A percentile compares a stretch with the other conserved stretches of the same genome.
Evolutionary conservation across 2,888 invertebrate species (phyloP).

Genomic region (Eledona agricola): DNA sequence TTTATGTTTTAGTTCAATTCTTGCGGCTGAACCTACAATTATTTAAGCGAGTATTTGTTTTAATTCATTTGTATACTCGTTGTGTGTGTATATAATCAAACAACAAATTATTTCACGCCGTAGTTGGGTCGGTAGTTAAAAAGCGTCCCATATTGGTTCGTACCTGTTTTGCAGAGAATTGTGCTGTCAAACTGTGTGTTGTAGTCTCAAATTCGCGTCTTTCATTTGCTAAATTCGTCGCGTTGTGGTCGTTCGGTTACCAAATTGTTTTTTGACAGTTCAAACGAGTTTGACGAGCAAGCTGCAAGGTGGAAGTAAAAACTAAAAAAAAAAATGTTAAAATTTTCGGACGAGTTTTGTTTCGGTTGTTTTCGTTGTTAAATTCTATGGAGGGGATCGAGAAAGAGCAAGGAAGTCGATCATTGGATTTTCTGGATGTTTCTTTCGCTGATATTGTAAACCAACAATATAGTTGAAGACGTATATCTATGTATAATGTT

Average conservation of each 20-base stretch:
- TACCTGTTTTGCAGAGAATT: slow-evolving; percentile 1
- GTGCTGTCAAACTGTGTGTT: slow-evolving; percentile 2
- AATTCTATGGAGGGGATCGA: slow-evolving; percentile 25
- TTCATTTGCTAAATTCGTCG: too few relatives aligned
- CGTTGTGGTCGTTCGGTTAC: too few relatives aligned
- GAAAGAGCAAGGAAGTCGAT: slow-evolving; percentile 28
- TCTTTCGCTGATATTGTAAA: slow-evolving; percentile 33
- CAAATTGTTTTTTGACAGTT: too few relatives aligned
- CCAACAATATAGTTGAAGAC: slow-evolving; percentile 35
- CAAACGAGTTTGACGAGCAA: too few relatives aligned
- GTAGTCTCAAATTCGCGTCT: too few relatives aligned
- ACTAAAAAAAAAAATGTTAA: too few relatives aligned
- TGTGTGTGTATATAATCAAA: slow-evolving; percentile 19
- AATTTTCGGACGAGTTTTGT: slow-evolving; percentile 15
- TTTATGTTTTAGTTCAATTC: slow-evolving; percentile 32
- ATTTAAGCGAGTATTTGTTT: slow-evolving; percentile 28
- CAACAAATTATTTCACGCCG: slow-evolving; percentile 15
- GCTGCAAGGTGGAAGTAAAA: too few relatives aligned
- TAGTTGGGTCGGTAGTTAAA: too few relatives aligned
- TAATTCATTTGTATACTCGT: too few relatives aligned
- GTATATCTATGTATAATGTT: slow-evolving; percentile 40
- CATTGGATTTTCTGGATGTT: slow-evolving; percentile 21
- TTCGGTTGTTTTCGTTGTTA: slow-evolving; percentile 30
- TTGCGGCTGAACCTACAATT: slow-evolving; percentile 30
- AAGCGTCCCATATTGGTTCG: too few relatives aligned